Percentiles rank a stretch among this genome's conserved stretches.
Evolutionary conservation across 2,113 vertebrate genomes (phyloP).

Genomic region (Cavia porcellus): DNA sequence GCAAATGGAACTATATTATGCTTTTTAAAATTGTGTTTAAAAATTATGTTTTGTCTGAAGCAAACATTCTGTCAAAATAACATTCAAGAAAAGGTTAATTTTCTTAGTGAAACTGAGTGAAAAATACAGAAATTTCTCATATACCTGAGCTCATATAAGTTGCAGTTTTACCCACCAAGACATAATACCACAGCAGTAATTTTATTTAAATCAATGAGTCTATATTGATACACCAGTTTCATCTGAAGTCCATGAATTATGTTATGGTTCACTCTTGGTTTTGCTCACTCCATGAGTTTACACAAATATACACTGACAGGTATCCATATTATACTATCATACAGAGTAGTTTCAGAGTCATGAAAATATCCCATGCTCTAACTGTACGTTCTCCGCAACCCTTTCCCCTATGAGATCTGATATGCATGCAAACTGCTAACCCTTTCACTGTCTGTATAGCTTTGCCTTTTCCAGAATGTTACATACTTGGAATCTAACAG

Average conservation of each 20-base stretch:
- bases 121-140: neutral
- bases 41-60: neutral
- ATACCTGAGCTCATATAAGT: neutral
- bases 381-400: neutral
- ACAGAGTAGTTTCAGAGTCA: neutral
- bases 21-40: conserved; percentile 3
- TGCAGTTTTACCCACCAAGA: neutral
- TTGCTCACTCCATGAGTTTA: neutral
- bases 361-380: neutral
- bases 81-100: neutral
- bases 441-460: neutral
- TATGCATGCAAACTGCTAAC: neutral
- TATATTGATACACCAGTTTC: neutral
- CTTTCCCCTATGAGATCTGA: rapidly evolving
- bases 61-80: neutral
- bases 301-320: neutral
- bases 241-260: neutral
- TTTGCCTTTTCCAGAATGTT: neutral
- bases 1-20: neutral
- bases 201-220: neutral
- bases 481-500: neutral
- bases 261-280: neutral
- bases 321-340: neutral
- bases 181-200: neutral
- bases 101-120: neutral